These are phyloP conservation scores for Gopherus flavomarginatus DNA, from an alignment of 2,113 vertebrate species.

Conservation along the genomic window DNA sequence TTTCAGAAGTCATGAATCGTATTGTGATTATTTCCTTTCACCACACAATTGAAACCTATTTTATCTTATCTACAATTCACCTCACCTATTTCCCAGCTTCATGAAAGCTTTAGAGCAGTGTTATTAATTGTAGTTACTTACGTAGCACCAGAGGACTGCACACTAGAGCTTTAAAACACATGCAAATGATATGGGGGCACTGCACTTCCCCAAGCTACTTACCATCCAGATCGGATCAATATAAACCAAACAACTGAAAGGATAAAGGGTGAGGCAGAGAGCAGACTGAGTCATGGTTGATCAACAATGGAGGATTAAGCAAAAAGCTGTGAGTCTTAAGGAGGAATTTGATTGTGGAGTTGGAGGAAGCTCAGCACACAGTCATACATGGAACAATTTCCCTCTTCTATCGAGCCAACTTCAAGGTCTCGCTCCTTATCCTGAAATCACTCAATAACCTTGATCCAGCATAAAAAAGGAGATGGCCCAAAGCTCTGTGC, in stretches of 20 bases:
- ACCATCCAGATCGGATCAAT: neutral
- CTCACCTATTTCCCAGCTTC: neutral
- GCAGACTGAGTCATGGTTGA: neutral
- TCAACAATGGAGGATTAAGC: neutral
- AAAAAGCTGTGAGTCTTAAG: neutral
- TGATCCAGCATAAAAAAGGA: neutral
- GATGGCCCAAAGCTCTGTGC: neutral
- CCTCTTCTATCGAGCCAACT: neutral
- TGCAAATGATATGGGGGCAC: neutral
- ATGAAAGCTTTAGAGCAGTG: neutral
- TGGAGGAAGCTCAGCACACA: neutral
- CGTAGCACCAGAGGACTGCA: neutral
- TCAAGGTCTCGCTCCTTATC: neutral
- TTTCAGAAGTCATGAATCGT: neutral
- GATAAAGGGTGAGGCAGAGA: neutral
- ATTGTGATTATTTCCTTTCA: neutral
- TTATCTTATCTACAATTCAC: neutral
- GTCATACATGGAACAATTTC: neutral
- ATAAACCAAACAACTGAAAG: neutral
- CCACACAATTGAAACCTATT: neutral
- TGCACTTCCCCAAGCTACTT: neutral
- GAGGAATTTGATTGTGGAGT: constrained; percentile 32
- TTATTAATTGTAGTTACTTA: neutral
- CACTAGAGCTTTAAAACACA: neutral
- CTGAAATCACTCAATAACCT: neutral